These are phyloP conservation scores for Ancistrus triradiatus DNA, from an alignment of 2,113 vertebrate species.

Conservation along the genomic window DNA sequence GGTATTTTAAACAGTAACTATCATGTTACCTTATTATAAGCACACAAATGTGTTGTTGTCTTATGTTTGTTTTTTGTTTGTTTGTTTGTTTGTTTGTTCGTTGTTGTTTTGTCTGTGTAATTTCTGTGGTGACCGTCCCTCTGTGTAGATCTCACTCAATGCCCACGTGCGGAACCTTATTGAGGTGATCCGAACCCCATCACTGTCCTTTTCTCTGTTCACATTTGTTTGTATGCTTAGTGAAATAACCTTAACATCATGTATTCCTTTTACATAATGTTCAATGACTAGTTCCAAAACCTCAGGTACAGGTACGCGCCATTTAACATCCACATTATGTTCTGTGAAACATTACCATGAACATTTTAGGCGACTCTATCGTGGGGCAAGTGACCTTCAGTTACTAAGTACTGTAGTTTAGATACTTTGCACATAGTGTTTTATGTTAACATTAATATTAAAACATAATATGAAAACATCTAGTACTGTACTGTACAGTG, in stretches of 20 bases:
- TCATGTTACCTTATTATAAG: constrained; percentile 33
- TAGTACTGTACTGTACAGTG: no score
- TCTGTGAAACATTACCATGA: no score
- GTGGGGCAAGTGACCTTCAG: no score
- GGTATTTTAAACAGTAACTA: constrained; percentile 23
- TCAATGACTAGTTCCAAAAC: background rate
- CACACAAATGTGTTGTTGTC: constrained; percentile 48
- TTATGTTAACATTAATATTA: no score
- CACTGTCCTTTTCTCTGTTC: constrained; percentile 32
- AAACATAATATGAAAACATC: no score
- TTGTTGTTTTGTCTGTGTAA: constrained; percentile 38
- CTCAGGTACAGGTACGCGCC: constrained; percentile 44
- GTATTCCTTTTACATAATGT: background rate
- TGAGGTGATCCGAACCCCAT: constrained; percentile 75
- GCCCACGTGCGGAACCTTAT: constrained; percentile 77
- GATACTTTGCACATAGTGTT: no score
- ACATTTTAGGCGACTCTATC: no score
- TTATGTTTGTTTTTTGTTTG: constrained; percentile 48
- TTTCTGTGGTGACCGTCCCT: constrained; percentile 37
- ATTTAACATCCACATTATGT: no score
- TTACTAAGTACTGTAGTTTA: no score
- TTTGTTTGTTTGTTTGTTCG: constrained; percentile 28
- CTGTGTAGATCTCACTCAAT: constrained; percentile 79
- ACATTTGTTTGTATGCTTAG: constrained; percentile 45
- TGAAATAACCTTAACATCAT: constrained; percentile 2